These are phyloP conservation scores for Scaptomyza graminum DNA, from an alignment of 1,140 invertebrate species.

Conservation along the genomic window DNA sequence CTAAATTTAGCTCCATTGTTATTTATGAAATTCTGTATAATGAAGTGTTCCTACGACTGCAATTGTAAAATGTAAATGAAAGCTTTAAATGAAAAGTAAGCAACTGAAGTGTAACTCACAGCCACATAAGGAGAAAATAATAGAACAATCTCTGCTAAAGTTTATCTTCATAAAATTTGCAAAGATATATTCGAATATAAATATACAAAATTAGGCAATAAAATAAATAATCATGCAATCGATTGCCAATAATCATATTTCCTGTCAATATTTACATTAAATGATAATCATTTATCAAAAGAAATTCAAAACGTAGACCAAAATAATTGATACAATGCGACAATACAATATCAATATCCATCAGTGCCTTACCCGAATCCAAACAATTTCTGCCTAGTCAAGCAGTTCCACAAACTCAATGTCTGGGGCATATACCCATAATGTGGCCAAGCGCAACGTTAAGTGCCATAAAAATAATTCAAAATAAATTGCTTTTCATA, in stretches of 20 bases:
- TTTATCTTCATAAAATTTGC: too few relatives aligned
- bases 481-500: slow-evolving; percentile 83
- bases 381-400: slow-evolving; percentile 47
- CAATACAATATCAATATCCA: background rate
- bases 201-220: background rate
- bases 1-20: background rate
- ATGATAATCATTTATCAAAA: slow-evolving; percentile 1
- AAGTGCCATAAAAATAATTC: slow-evolving; percentile 83
- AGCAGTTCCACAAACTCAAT: background rate
- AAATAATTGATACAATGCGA: slow-evolving; percentile 1
- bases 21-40: background rate
- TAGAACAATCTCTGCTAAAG: too few relatives aligned
- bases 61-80: background rate
- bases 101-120: background rate
- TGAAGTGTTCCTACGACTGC: background rate
- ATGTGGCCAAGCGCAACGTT: slow-evolving; percentile 53
- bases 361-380: background rate
- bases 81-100: background rate
- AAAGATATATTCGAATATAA: too few relatives aligned
- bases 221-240: background rate
- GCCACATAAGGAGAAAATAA: background rate
- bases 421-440: slow-evolving; percentile 10
- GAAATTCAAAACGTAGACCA: background rate
- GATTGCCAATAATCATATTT: background rate
- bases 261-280: slow-evolving; percentile 1